phyloP scores from a whole-genome alignment of 2,113 vertebrate species.

The Phrynosoma blainvillii region DNA sequence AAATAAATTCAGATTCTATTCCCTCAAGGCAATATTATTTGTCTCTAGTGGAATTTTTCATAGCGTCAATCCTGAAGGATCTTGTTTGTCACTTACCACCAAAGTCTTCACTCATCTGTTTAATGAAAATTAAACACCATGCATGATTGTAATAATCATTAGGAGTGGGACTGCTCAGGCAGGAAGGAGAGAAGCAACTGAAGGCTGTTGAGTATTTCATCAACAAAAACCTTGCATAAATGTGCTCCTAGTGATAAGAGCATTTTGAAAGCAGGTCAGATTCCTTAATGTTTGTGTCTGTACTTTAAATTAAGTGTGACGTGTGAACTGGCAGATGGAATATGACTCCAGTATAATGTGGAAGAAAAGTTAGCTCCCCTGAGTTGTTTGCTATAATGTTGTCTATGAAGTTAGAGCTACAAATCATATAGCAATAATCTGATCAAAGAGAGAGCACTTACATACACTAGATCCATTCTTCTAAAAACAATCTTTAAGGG shows the following conservation, averaged over 20 bases:
- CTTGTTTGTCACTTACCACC: slow-evolving; percentile 18
- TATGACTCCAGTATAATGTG: not conserved
- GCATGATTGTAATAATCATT: slow-evolving; percentile 8
- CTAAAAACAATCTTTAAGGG: not conserved
- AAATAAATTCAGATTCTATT: not conserved
- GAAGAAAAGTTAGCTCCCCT: not conserved
- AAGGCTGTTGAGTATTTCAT: slow-evolving; percentile 4
- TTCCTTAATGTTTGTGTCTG: not conserved
- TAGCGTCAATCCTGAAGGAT: not conserved
- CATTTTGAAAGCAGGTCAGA: slow-evolving; percentile 26
- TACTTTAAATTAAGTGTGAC: not conserved
- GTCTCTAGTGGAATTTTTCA: not conserved
- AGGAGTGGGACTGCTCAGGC: not conserved
- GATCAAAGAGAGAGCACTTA: not conserved
- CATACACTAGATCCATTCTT: not conserved
- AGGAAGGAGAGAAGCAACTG: not conserved
- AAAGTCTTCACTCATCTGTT: slow-evolving; percentile 2
- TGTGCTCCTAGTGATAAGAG: not conserved
- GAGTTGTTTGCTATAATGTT: not conserved
- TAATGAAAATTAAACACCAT: slow-evolving; percentile 5
- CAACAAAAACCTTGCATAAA: not conserved
- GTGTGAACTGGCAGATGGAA: not conserved
- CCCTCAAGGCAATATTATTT: not conserved
- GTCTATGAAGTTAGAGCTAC: not conserved
- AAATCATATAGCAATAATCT: not conserved